Percentiles rank a stretch among this genome's conserved stretches.
These are phyloP conservation scores for Epinotia demarniana DNA, from an alignment of 2,888 invertebrate species.

Conservation along the genomic window DNA sequence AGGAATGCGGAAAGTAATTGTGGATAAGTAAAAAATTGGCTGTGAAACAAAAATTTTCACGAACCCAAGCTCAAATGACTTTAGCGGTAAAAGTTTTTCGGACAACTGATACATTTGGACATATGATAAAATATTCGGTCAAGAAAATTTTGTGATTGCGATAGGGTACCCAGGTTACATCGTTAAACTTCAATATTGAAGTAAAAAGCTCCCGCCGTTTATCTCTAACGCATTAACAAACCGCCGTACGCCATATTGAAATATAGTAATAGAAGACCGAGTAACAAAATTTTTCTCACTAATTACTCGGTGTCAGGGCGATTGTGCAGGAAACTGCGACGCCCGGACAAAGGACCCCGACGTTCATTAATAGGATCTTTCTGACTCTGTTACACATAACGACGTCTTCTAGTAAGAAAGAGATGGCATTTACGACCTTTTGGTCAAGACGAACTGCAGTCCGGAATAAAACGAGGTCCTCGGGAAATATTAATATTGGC, in stretches of 20 bases:
- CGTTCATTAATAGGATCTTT: constrained; percentile 84
- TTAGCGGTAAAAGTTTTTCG: no score
- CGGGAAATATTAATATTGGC: constrained; percentile 81
- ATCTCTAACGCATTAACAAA: constrained; percentile 32
- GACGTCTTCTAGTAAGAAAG: background rate
- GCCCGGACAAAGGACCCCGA: constrained; percentile 76
- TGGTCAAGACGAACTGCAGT: constrained; percentile 70
- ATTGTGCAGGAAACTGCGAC: constrained; percentile 80
- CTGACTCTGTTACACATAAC: constrained; percentile 49
- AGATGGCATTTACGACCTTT: constrained; percentile 1
- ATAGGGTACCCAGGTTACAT: background rate
- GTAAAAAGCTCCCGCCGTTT: constrained; percentile 15
- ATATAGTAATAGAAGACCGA: constrained; percentile 68
- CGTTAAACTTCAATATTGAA: background rate
- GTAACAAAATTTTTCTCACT: constrained; percentile 82
- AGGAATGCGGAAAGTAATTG: no score
- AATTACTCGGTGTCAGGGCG: constrained; percentile 83
- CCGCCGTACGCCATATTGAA: constrained; percentile 61
- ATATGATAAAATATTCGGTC: no score
- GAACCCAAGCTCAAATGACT: no score
- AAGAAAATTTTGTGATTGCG: no score
- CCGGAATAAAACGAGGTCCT: constrained; percentile 77
- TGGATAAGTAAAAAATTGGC: no score
- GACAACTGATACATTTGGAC: no score
- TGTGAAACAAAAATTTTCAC: no score